Evolutionary conservation across 2,888 invertebrate species (phyloP), one percentile per base, ranked within the genome.

Genomic region (Nymphalis polychloros): DNA sequence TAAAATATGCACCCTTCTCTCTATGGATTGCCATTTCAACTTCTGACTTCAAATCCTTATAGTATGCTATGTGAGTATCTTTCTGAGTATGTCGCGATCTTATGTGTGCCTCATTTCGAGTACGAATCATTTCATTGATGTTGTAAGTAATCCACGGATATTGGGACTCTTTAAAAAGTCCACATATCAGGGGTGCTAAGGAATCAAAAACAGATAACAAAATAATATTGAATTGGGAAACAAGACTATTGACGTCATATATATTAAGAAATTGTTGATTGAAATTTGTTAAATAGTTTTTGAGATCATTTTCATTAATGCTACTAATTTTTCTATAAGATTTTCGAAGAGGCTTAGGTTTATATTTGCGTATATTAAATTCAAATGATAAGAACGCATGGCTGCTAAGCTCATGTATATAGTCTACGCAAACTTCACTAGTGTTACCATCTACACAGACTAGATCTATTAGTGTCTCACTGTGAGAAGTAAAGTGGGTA

Each of bases 391-490:
- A 20, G 16, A 55, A 27, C 17, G 55, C 55, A 31, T 55, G 55
- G 20, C 31, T 31, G 20, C 55, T 55, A 55, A 55, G 55, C 27
- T 23, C 31, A 27, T 23, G 55, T 27, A 55, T 61, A 23, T 61
- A 31, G 23, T 61, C 49, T 13, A 61, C 61, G 31, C 61, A 50
- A 8, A 61, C 61, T 49, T 47, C 17, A 20, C n/a, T 61, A 27
- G 23, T 23, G 8, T 49, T 48, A 8, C n/a, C 31, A 31, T 61
- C 61, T 13, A 27, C 48, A 23, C 61, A 61, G 10, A 61, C 20
- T 17, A 61, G 27, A 61, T 61, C 61, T n/a, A 61, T 41, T 3
- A 61, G 31, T 19, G 61, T 61, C 27, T 61, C 61, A 61, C 48
- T 61, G 47, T 49, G 50, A 13, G 61, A 13, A 17, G 61, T 27